These are phyloP conservation scores for Meta bourneti DNA, from an alignment of 2,888 invertebrate species.

Conservation along the genomic window DNA sequence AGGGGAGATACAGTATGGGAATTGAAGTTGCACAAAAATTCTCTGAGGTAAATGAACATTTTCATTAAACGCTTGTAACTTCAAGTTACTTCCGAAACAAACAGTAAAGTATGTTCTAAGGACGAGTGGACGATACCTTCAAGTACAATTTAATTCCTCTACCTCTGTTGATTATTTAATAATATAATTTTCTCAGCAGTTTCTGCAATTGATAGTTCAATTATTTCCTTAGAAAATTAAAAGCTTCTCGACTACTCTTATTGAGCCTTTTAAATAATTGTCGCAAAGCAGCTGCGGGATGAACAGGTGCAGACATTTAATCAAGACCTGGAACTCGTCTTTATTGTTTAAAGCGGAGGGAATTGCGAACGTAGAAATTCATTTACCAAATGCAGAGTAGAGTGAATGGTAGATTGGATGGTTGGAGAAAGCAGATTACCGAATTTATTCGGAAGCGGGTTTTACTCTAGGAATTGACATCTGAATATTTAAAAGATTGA, in stretches of 20 bases:
- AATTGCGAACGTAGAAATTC: slow-evolving; percentile 33
- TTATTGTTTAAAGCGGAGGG: slow-evolving; percentile 16
- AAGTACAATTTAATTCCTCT: no score
- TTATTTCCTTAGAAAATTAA: slow-evolving; percentile 35
- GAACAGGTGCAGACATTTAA: slow-evolving; percentile 14
- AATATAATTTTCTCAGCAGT: slow-evolving; percentile 16
- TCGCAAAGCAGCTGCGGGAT: slow-evolving; percentile 8
- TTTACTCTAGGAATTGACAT: background rate
- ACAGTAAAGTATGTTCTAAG: no score
- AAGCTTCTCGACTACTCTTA: slow-evolving; percentile 7
- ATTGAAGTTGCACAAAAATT: no score
- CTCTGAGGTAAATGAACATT: no score
- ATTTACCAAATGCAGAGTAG: slow-evolving; percentile 19
- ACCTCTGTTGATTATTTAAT: background rate
- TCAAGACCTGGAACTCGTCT: background rate
- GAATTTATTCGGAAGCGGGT: slow-evolving; percentile 20
- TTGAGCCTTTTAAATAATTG: slow-evolving; percentile 3
- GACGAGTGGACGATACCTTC: no score
- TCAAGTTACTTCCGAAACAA: no score
- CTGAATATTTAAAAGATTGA: slow-evolving; percentile 30
- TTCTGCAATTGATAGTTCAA: slow-evolving; percentile 22
- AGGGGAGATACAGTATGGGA: no score
- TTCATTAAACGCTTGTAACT: no score
- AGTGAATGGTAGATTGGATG: background rate
- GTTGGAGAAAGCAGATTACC: background rate